Percentiles rank a stretch among this genome's conserved stretches.
Conservation (phyloP, 92 coral and sea anemone genomes). For the Parazoanthus atlanticus region DNA sequence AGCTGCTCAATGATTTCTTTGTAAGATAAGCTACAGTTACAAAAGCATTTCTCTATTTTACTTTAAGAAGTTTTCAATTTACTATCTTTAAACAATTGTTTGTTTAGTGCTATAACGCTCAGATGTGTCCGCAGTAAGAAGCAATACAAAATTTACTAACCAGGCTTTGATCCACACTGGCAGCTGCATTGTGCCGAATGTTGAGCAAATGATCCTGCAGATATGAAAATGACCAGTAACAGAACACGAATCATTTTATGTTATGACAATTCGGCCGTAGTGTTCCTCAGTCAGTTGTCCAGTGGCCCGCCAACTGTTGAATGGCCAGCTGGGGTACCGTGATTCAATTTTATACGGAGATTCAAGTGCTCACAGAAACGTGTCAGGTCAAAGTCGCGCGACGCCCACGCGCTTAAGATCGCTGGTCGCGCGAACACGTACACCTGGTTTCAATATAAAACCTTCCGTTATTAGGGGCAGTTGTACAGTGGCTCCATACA, state of each 20-base stretch:
- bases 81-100: no score
- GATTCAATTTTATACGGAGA: neutral
- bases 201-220: neutral
- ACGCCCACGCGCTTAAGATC: neutral
- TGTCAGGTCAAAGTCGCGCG: neutral
- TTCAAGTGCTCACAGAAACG: neutral
- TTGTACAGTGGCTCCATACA: no score
- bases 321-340: neutral
- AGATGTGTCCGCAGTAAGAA: neutral
- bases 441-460: no score
- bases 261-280: neutral
- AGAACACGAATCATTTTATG: neutral
- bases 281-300: neutral
- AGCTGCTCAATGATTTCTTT: no score
- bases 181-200: slow-evolving; percentile 1
- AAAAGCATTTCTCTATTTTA: no score
- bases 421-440: no score
- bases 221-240: neutral
- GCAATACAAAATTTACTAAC: neutral
- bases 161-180: neutral
- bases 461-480: no score
- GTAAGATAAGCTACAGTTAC: no score
- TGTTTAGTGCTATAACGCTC: no score
- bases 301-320: neutral
- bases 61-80: no score